Conservation (phyloP, 1,140 invertebrate species). For the Drosophila sproati region DNA sequence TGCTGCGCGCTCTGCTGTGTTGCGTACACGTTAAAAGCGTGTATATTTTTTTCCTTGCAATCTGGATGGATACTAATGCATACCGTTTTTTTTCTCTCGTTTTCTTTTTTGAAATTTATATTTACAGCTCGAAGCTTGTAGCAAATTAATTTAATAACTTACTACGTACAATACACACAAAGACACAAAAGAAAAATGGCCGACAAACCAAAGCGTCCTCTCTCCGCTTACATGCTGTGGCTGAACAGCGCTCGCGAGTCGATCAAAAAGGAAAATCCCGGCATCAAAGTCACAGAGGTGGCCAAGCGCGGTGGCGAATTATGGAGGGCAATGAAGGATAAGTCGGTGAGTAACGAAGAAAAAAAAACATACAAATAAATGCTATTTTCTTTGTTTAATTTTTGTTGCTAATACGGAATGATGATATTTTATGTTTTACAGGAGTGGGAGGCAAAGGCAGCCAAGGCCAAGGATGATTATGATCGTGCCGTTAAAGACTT, state of each 20-base stretch:
- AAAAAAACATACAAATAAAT: background rate
- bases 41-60: constrained; percentile 1
- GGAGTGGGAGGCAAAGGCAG: constrained; percentile 96
- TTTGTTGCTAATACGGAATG: background rate
- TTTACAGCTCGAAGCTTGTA: constrained; percentile 67
- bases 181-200: constrained; percentile 87
- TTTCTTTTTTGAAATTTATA: background rate
- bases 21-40: background rate
- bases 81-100: background rate
- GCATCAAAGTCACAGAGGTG: constrained; percentile 92
- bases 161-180: constrained; percentile 49
- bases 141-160: constrained; percentile 53
- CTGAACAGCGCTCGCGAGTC: constrained; percentile 92
- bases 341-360: constrained; percentile 87
- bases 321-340: constrained; percentile 93
- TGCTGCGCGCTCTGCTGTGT: background rate
- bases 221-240: constrained; percentile 95
- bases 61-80: constrained; percentile 4
- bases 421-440: constrained; percentile 70
- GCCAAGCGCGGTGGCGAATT: constrained; percentile 94
- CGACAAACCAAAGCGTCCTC: constrained; percentile 93
- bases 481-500: constrained; percentile 94
- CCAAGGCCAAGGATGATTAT: constrained; percentile 94
- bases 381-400: no score
- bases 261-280: constrained; percentile 92